Base-by-base conservation (phyloP, 2,113 vertebrate genomes). In the Halichoeres trimaculatus region DNA sequence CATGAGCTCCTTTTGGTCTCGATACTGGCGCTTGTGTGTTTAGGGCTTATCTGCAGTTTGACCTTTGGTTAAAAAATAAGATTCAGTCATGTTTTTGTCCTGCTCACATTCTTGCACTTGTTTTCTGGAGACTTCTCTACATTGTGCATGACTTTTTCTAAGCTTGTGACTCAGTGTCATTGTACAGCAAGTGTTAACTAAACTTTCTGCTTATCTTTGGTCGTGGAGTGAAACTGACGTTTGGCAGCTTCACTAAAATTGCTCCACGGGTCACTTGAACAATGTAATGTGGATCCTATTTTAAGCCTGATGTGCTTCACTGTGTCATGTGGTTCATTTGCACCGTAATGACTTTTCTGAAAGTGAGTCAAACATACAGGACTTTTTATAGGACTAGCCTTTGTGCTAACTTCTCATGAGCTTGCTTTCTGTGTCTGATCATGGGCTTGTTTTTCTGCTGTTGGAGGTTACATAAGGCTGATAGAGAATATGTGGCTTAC, bases 291-390 rank as follows among this genome's bases (percentile, higher is more conserved):
- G 38, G 58, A 22, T 36, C 5, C 41, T 54, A 6, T 23, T 34
- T 53, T 17, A 36, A 50, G 30, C 10, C 8, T 2, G 16, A 30
- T 43, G 45, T 2, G 3, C 45, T 36, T 38, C n/a, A 13, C 20
- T 7, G 36, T 11, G 34, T 61, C 78, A 59, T 60, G 64, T 73
- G 30, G 57, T 26, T 41, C 60, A 57, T 48, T 51, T 9, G 4
- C 14, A 20, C 30, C 26, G 16, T 60, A 17, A 35, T 73, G 20
- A 65, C 17, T 17, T 70, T 60, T 54, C 10, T 45, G 36, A 20
- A 65, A 52, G 26, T 53, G 24, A 58, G 14, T 19, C 30, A 50
- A 17, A 64, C 30, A 30, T 7, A 43, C 11, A 19, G 26, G 17
- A 9, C 53, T 35, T 35, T 56, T 26, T 24, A 43, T 19, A 1